These are phyloP conservation scores for Girardia tigrina DNA, from an alignment of 2,888 invertebrate species.

Conservation along the genomic window DNA sequence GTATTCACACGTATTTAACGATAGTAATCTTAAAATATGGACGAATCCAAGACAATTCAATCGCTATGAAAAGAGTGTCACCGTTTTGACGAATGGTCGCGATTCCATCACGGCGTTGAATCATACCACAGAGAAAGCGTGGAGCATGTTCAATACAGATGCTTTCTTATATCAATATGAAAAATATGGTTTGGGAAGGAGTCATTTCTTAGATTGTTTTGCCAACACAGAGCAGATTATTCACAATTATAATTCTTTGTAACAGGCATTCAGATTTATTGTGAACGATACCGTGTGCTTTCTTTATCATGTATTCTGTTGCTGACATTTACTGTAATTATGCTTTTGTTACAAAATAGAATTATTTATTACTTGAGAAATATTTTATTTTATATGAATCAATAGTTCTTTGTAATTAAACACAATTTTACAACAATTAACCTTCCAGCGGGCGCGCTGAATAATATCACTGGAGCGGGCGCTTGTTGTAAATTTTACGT, in stretches of 20 bases:
- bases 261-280: too few species aligned
- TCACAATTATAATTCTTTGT: conserved; percentile 39
- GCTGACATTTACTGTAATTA: too few species aligned
- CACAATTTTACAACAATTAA: too few species aligned
- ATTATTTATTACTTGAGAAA: too few species aligned
- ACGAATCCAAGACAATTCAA: conserved; percentile 42
- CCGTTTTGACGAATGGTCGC: conserved; percentile 47
- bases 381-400: too few species aligned
- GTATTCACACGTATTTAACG: conserved; percentile 16
- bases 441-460: too few species aligned
- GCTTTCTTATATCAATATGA: conserved; percentile 51
- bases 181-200: conserved; percentile 46
- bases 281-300: too few species aligned
- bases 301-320: too few species aligned
- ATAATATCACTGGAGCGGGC: too few species aligned
- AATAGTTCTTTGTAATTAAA: too few species aligned
- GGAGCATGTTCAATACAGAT: conserved; percentile 49
- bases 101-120: conserved; percentile 43
- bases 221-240: conserved; percentile 48
- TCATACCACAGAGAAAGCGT: conserved; percentile 45
- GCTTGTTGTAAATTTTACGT: too few species aligned
- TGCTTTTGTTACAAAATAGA: too few species aligned
- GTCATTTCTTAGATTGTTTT: conserved; percentile 49
- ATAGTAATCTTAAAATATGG: conserved; percentile 21
- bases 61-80: conserved; percentile 46